Percentiles rank a stretch among this genome's conserved stretches.
These are phyloP conservation scores for Ceratothoa steindachneri DNA, from an alignment of 2,888 invertebrate species.

Conservation along the genomic window DNA sequence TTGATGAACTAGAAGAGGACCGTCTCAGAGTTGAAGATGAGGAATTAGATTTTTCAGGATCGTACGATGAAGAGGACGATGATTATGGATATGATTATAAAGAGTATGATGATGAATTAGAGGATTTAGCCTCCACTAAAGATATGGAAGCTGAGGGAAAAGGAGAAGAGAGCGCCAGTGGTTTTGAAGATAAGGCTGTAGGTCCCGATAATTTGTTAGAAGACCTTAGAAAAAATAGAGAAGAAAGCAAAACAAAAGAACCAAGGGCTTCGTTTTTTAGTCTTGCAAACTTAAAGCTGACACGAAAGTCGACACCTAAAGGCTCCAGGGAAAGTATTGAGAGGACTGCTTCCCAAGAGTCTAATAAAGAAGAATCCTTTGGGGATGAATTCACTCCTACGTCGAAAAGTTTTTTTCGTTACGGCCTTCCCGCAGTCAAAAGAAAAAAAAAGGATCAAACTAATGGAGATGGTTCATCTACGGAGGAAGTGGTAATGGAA, in stretches of 20 bases:
- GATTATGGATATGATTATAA: slow-evolving; percentile 35
- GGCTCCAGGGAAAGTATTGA: neutral
- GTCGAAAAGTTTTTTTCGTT: slow-evolving; percentile 45
- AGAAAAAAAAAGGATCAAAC: slow-evolving; percentile 43
- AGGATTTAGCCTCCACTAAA: neutral
- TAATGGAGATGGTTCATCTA: too few relatives aligned
- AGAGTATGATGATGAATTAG: slow-evolving; percentile 28
- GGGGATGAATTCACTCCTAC: neutral
- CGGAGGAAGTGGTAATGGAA: too few relatives aligned
- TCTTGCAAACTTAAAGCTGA: too few relatives aligned
- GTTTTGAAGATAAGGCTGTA: neutral
- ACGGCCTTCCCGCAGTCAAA: slow-evolving; percentile 42
- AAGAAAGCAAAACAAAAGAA: neutral
- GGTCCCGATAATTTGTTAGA: neutral
- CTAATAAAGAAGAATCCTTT: neutral
- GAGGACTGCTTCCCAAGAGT: neutral
- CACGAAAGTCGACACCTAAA: too few relatives aligned
- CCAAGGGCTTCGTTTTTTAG: slow-evolving; percentile 5
- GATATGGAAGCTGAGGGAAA: neutral
- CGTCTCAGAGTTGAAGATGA: slow-evolving; percentile 25
- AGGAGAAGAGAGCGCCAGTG: neutral
- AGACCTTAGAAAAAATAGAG: neutral
- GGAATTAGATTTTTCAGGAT: slow-evolving; percentile 22
- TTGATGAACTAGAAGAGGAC: slow-evolving; percentile 35
- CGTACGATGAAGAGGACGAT: slow-evolving; percentile 21